Evolutionary conservation across 2,797 vertebrate species (phyloP).

Genomic region (Molothrus aeneus): DNA sequence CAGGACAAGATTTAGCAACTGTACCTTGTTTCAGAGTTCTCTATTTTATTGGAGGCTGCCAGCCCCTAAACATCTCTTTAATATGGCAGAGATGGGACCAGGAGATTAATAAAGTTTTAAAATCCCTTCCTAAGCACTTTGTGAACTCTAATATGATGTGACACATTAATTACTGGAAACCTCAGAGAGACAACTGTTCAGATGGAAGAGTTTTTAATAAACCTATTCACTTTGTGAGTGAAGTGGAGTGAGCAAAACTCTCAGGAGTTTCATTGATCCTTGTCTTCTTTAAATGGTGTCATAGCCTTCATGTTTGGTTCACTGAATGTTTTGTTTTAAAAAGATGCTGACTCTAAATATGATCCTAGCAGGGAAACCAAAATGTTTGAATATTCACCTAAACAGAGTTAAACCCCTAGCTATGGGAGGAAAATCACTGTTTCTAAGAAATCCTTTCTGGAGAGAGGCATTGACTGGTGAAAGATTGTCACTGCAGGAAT

Average conservation of each 20-base stretch:
- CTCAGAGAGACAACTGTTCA: conserved; percentile 3
- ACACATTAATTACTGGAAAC: conserved; percentile 11
- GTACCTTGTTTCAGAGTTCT: background rate
- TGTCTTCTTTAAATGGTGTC: background rate
- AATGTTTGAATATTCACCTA: background rate
- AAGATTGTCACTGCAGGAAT: background rate
- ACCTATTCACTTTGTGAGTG: background rate
- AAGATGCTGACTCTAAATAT: background rate
- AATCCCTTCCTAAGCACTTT: conserved; percentile 42
- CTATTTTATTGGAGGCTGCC: background rate
- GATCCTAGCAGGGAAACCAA: background rate
- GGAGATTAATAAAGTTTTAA: conserved; percentile 42
- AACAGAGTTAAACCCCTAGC: background rate
- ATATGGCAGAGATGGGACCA: background rate
- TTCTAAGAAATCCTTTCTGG: background rate
- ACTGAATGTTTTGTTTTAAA: background rate
- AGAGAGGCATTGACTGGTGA: background rate
- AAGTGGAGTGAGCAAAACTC: background rate
- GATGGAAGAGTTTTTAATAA: conserved; percentile 39
- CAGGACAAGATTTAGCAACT: background rate
- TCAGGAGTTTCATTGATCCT: conserved; percentile 3
- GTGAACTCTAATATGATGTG: conserved; percentile 7
- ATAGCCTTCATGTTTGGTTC: background rate
- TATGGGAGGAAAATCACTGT: background rate
- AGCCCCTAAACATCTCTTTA: background rate